A percentile compares a stretch with the other conserved stretches of the same genome.
Evolutionary conservation across 2,888 invertebrate genomes (phyloP).

Genomic region (Cerastis leucographa): DNA sequence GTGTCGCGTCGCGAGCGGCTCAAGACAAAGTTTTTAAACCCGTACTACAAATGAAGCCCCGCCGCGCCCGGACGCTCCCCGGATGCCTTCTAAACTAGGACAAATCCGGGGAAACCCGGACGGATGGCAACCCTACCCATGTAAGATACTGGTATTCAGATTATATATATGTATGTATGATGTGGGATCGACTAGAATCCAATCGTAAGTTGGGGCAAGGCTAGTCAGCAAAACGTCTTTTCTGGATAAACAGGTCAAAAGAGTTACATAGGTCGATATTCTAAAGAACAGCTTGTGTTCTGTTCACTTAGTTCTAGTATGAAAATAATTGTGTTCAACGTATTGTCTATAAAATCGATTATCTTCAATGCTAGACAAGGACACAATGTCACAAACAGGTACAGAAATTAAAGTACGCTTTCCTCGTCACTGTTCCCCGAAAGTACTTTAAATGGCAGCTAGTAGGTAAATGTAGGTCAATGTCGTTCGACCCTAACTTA

Average conservation of each 20-base stretch:
- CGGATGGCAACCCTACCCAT: too few species aligned
- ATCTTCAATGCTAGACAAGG: slow-evolving; percentile 16
- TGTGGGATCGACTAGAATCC: not conserved
- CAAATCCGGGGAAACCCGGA: too few species aligned
- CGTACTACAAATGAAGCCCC: too few species aligned
- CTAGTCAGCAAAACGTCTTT: not conserved
- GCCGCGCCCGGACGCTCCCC: too few species aligned
- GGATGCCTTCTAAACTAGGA: too few species aligned
- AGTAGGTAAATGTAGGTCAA: slow-evolving; percentile 5
- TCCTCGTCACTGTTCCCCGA: not conserved
- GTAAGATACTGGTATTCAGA: too few species aligned
- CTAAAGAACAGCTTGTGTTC: too few species aligned
- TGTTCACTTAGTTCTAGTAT: not conserved
- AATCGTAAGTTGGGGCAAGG: not conserved
- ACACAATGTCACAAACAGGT: not conserved
- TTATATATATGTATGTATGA: too few species aligned
- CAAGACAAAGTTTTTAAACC: too few species aligned
- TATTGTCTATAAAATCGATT: slow-evolving; percentile 35
- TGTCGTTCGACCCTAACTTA: not conserved
- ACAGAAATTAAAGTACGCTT: slow-evolving; percentile 9
- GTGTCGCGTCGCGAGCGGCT: too few species aligned
- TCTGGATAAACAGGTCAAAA: not conserved
- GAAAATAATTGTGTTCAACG: not conserved
- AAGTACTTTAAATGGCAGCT: not conserved
- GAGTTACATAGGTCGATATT: not conserved